Conservation (phyloP, 2,888 invertebrate species). For the Chloroclysta siterata region DNA sequence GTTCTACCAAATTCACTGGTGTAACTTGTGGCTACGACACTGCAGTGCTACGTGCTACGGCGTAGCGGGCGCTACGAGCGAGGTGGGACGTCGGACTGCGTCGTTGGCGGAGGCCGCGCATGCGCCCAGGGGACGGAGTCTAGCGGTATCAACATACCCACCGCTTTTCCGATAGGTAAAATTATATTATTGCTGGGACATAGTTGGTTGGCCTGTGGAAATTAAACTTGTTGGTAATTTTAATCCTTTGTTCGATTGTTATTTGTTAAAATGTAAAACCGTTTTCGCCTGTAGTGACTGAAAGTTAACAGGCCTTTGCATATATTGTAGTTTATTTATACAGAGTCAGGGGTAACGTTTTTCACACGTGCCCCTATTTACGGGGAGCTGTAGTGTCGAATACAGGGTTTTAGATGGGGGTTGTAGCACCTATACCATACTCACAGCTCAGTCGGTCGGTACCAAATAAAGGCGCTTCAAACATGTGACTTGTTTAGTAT, state of each 20-base stretch:
- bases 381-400: no score
- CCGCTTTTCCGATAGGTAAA: conserved; percentile 64
- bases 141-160: conserved; percentile 43
- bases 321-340: no score
- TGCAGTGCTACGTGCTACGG: conserved; percentile 63
- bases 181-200: conserved; percentile 52
- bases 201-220: conserved; percentile 19
- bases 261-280: not conserved
- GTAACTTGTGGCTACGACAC: conserved; percentile 57
- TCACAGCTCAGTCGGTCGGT: no score
- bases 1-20: conserved; percentile 15
- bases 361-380: no score
- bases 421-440: no score
- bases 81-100: conserved; percentile 68
- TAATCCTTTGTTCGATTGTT: conserved; percentile 11
- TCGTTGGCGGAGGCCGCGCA: conserved; percentile 68
- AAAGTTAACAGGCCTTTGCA: no score
- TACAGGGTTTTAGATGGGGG: no score
- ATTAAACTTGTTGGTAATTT: conserved; percentile 18
- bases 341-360: no score
- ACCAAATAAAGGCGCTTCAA: not conserved
- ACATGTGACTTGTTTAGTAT: not conserved
- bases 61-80: conserved; percentile 54
- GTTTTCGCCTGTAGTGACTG: not conserved
- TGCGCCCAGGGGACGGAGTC: conserved; percentile 65